Base-by-base conservation (phyloP, 2,113 vertebrate species). In the Myrmecophaga tridactyla region DNA sequence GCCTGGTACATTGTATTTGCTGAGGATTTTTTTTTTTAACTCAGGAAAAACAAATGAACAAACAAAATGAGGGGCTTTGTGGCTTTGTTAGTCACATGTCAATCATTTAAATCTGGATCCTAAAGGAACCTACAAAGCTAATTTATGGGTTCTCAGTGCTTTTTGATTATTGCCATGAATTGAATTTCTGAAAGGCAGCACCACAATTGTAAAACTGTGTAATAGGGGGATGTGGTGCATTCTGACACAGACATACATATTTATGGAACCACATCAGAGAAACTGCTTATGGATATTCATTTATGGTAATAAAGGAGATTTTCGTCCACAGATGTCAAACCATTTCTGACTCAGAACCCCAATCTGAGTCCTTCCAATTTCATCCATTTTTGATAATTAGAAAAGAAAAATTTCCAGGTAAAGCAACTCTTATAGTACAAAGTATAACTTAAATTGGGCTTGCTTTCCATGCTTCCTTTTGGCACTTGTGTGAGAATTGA, bases 81-180 rank as follows among this genome's bases (percentile, higher is more conserved):
- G 43, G 13, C 25, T 80, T 85, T 56, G 63, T 27, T 13, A 34
- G 39, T 73, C 15, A n/a, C n/a, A 1, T 8, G 34, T 46, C 56
- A 65, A 39, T 41, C 21, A 25, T 84, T 78, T 84, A n/a, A 41
- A 67, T 62, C 18, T 39, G 58, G 8, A 20, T 62, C 41, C 29
- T 29, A 27, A 92, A 17, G 60, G 14, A 75, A 89, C 3, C 0
- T 18, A 3, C 39, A 14, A 14, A n/a, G 48, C 17, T 62, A 53
- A 6, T 25, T 36, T 39, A 29, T 4, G 17, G 15, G 6, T 2
- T 56, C 53, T 56, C 21, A 1, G 53, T 56, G 9, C 13, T 53
- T 53, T 53, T 53, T 43, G 21, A 46, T n/a, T 1, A 7, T 5
- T 29, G 18, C 18, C 1, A 23, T 13, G 10, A 4, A 0, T 20